phyloP scores from a whole-genome alignment of 2,888 invertebrate species.

The Drosophila cognata region DNA sequence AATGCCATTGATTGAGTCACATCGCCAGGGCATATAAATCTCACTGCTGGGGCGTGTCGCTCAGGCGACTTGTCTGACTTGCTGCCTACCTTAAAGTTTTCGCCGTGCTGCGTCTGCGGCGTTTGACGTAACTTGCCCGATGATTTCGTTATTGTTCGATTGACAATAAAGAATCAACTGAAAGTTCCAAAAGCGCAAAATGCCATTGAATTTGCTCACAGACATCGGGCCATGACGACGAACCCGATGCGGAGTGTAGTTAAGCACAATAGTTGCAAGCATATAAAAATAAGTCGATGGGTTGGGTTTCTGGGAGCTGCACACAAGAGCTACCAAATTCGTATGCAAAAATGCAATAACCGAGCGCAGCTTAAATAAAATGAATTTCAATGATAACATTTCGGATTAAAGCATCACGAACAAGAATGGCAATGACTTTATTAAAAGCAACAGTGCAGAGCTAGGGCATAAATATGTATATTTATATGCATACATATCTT shows the following conservation, averaged over 20 bases:
- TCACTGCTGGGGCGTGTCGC: slow-evolving; percentile 79
- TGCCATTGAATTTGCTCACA: slow-evolving; percentile 71
- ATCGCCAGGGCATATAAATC: slow-evolving; percentile 81
- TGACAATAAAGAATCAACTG: slow-evolving; percentile 83
- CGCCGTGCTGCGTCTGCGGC: slow-evolving; percentile 74
- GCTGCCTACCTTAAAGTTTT: slow-evolving; percentile 76
- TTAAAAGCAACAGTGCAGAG: slow-evolving; percentile 33
- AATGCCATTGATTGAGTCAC: slow-evolving; percentile 81
- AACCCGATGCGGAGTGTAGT: neutral
- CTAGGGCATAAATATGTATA: slow-evolving; percentile 42
- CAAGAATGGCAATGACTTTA: slow-evolving; percentile 5
- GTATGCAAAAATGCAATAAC: slow-evolving; percentile 78
- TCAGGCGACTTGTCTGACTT: slow-evolving; percentile 40
- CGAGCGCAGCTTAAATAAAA: slow-evolving; percentile 78
- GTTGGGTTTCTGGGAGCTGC: slow-evolving; percentile 28
- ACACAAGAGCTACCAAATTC: slow-evolving; percentile 63
- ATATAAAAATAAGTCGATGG: slow-evolving; percentile 75
- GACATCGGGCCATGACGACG: slow-evolving; percentile 4
- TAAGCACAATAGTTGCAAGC: slow-evolving; percentile 66
- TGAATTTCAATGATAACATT: slow-evolving; percentile 81
- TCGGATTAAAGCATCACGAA: slow-evolving; percentile 62
- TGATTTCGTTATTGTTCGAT: slow-evolving; percentile 83
- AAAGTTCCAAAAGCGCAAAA: slow-evolving; percentile 77
- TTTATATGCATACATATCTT: neutral
- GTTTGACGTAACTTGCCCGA: slow-evolving; percentile 80